phyloP scores from a whole-genome alignment of 2,888 invertebrate genomes.

The Tetramorium bicarinatum region DNA sequence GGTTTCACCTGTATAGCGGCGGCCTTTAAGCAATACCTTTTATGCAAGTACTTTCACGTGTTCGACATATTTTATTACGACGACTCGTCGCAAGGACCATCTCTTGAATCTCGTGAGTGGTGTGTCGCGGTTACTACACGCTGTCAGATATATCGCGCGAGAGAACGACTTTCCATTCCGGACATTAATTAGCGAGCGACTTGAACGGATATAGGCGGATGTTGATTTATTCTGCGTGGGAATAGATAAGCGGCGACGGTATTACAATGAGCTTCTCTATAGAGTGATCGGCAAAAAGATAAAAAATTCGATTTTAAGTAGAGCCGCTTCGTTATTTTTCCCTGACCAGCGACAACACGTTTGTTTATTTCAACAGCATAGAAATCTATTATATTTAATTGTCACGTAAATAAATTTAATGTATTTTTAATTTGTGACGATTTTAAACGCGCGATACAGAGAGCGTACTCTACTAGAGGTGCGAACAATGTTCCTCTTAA shows the following conservation, averaged over 20 bases:
- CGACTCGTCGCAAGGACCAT: conserved; percentile 41
- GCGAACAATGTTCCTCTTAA: neutral
- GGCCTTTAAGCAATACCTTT: conserved; percentile 34
- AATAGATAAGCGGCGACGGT: conserved; percentile 27
- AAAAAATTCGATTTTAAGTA: neutral
- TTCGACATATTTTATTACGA: conserved; percentile 61
- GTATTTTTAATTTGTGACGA: neutral
- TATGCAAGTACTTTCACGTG: conserved; percentile 65
- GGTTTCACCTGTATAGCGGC: conserved; percentile 47
- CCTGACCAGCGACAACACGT: neutral
- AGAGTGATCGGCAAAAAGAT: neutral
- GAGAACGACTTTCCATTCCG: conserved; percentile 78
- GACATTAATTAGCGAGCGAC: conserved; percentile 81
- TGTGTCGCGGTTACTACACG: conserved; percentile 23
- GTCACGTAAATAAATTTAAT: neutral
- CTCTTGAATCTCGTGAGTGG: conserved; percentile 39
- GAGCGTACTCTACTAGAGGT: neutral
- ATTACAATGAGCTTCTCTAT: neutral
- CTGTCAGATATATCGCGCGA: conserved; percentile 37
- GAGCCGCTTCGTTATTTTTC: neutral
- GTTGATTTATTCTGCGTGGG: conserved; percentile 19
- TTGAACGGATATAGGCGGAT: conserved; percentile 70
- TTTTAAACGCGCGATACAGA: neutral
- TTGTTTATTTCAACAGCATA: neutral
- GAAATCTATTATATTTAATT: neutral